Evolutionary conservation across 1,140 invertebrate species (phyloP), one percentile per base, ranked within the genome.

Genomic region (Zaprionus ghesquierei): DNA sequence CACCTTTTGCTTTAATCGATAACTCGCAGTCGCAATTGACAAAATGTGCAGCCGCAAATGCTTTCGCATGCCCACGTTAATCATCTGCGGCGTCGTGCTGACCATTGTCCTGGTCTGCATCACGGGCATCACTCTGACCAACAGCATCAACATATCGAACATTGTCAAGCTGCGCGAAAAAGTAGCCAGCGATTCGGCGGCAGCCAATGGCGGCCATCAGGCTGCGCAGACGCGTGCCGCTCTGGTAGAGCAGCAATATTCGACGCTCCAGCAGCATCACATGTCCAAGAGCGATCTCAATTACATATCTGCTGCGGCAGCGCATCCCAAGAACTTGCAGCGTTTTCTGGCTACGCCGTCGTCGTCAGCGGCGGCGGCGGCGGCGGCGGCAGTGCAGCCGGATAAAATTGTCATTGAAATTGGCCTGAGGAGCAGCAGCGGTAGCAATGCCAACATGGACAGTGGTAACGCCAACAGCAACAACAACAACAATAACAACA

Each of bases 21-120:
- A 51, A 58, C 23, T 41, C 18, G 38, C 46, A 33, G 18, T n/a
- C 15, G 31, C 1, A 33, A 68, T 51, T 41, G 44, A 5, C 82
- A 84, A 69, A 87, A 91, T 91, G 90, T 91, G 90, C 87, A 91
- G 78, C 74, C 64, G 71, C 55, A 92, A 92, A 89, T 92, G 85
- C 74, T 91, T 91, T 55, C 91, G 87, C 74, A 90, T 92, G 82
- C 90, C 89, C 72, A 90, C 89, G 61, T 69, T 92, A 71, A 75
- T 89, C 85, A 90, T 92, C 75, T 84, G 90, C 73, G 89, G 89
- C 66, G 90, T 92, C 53, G 77, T 92, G 68, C 62, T 91, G 61
- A 92, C 89, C 74, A 92, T 92, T 18, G 77, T 92, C n/a, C 68
- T 92, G 68, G 90, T 92, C 77, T 92, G 84, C 86, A 92, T 92